Evolutionary conservation across 2,797 vertebrate species (phyloP).

Genomic region (Somateria mollissima): DNA sequence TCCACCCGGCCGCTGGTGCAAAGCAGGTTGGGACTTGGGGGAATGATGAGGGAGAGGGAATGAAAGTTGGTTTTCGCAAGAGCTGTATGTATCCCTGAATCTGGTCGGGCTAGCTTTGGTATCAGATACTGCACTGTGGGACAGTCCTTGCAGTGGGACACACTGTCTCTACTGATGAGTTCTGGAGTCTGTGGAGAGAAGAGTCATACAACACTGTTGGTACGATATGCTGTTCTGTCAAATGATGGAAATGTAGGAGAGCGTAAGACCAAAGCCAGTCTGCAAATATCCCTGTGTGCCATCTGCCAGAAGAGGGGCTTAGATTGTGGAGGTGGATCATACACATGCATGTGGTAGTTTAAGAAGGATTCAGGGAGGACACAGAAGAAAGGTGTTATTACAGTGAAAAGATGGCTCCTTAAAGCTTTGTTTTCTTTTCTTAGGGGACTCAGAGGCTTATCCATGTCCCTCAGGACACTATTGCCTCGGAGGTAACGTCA

Average conservation of each 20-base stretch:
- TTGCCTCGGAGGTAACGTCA: conserved; percentile 82
- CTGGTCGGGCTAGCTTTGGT: background rate
- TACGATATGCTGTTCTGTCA: background rate
- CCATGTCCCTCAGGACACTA: conserved; percentile 86
- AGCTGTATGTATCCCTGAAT: too few relatives aligned
- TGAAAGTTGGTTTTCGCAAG: background rate
- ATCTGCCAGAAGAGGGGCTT: background rate
- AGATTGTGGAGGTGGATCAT: background rate
- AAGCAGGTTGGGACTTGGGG: conserved; percentile 77
- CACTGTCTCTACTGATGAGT: background rate
- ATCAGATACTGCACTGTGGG: fast-evolving
- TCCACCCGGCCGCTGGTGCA: conserved; percentile 87
- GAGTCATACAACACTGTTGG: background rate
- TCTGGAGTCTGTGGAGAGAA: background rate
- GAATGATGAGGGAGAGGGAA: background rate
- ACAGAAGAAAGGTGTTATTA: background rate
- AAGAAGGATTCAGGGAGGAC: background rate
- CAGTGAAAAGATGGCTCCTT: background rate
- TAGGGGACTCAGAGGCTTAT: conserved; percentile 81
- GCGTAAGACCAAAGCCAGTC: background rate
- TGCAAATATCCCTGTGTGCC: background rate
- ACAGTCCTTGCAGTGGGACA: background rate
- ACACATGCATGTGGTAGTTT: background rate
- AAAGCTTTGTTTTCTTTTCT: background rate
- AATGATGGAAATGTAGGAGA: background rate